A percentile compares a stretch with the other conserved stretches of the same genome.
Evolutionary conservation across 2,797 vertebrate genomes (phyloP).

Genomic region (Coregonus ussuriensis): DNA sequence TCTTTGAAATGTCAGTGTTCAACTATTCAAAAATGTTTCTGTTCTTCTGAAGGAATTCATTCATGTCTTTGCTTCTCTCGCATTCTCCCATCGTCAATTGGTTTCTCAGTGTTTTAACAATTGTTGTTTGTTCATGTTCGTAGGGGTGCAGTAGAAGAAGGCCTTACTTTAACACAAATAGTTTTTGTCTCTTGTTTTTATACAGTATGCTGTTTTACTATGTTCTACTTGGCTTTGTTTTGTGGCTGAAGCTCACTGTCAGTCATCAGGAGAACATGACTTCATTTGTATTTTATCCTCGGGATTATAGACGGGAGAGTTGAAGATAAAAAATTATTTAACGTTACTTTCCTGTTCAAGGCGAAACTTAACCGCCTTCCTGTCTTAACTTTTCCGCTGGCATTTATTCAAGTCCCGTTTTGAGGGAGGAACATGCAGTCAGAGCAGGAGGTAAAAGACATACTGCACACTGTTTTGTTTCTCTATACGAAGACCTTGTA

Average conservation of each 20-base stretch:
- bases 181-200: slow-evolving; percentile 58
- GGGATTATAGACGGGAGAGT: slow-evolving; percentile 23
- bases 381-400: slow-evolving; percentile 50
- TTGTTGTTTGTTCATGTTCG: slow-evolving; percentile 25
- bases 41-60: slow-evolving; percentile 4
- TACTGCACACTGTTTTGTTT: slow-evolving; percentile 30
- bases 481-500: slow-evolving; percentile 39
- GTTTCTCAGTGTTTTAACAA: slow-evolving; percentile 27
- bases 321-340: not conserved
- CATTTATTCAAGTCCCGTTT: slow-evolving; percentile 45
- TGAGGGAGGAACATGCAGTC: slow-evolving; percentile 18
- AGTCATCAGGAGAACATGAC: slow-evolving; percentile 36
- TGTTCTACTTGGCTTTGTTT: slow-evolving; percentile 28
- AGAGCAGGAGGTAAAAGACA: slow-evolving; percentile 29
- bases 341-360: slow-evolving; percentile 34
- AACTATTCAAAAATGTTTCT: slow-evolving; percentile 27
- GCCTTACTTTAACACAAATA: slow-evolving; percentile 51
- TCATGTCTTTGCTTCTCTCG: slow-evolving; percentile 4
- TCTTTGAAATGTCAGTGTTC: slow-evolving; percentile 23
- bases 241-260: slow-evolving; percentile 30
- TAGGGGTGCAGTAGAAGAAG: slow-evolving; percentile 29
- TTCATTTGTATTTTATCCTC: slow-evolving; percentile 37
- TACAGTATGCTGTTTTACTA: slow-evolving; percentile 28
- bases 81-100: slow-evolving; percentile 16
- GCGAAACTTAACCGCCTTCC: slow-evolving; percentile 43